Evolutionary conservation across 2,797 vertebrate genomes (phyloP).

Genomic region (Chaetodon trifasciatus): DNA sequence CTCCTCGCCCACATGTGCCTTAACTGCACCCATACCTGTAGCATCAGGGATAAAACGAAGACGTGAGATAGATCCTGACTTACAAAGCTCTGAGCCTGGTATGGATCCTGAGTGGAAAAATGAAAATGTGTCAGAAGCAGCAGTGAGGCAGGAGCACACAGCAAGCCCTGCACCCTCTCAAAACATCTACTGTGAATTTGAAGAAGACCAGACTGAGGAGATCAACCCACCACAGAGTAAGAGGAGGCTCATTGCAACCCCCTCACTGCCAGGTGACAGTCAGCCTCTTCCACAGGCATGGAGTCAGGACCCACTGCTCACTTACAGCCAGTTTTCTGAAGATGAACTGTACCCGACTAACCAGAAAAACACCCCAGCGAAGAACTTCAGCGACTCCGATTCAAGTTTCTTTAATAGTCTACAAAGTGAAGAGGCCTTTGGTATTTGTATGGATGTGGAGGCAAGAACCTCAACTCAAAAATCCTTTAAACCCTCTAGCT

Average conservation of each 20-base stretch:
- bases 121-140: constrained; percentile 32
- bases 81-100: constrained; percentile 4
- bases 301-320: constrained; percentile 57
- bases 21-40: not conserved
- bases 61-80: constrained; percentile 26
- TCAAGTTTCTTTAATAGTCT: constrained; percentile 17
- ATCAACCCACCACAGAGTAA: constrained; percentile 69
- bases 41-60: constrained; percentile 64
- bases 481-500: not conserved
- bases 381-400: constrained; percentile 2
- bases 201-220: constrained; percentile 57
- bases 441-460: constrained; percentile 17
- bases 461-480: constrained; percentile 71
- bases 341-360: constrained; percentile 22
- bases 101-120: constrained; percentile 18
- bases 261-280: constrained; percentile 18
- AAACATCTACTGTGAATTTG: constrained; percentile 14
- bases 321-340: constrained; percentile 58
- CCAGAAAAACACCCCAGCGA: constrained; percentile 13
- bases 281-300: constrained; percentile 45
- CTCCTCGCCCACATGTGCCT: not conserved
- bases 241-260: constrained; percentile 42
- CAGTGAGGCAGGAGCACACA: constrained; percentile 22
- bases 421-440: constrained; percentile 44
- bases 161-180: not conserved